Evolutionary conservation across 2,113 vertebrate species (phyloP).

Genomic region (Urocolius indicus): DNA sequence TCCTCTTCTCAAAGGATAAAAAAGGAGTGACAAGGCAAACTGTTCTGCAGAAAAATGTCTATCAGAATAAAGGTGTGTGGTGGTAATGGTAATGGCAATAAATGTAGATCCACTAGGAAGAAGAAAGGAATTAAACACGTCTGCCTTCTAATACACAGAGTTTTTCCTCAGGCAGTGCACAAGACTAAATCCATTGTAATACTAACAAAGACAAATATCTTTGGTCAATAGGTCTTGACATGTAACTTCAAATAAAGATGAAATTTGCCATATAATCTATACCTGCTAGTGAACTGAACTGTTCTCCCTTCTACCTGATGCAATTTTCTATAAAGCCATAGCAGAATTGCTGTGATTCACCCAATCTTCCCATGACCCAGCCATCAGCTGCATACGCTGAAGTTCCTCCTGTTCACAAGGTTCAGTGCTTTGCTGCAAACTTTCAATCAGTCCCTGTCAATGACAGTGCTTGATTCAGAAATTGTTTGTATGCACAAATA

Average conservation of each 20-base stretch:
- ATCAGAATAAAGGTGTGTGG: not conserved
- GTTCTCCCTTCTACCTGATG: not conserved
- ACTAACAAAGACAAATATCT: not conserved
- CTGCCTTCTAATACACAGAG: not conserved
- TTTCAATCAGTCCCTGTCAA: not conserved
- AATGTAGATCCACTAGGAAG: not conserved
- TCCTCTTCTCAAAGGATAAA: not conserved
- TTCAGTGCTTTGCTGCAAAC: not conserved
- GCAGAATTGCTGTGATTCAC: not conserved
- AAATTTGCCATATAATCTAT: not conserved
- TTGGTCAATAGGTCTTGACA: not conserved
- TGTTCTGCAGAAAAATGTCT: not conserved
- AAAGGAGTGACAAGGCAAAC: constrained; percentile 4
- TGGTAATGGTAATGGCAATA: not conserved
- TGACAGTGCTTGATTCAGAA: not conserved
- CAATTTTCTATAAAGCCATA: not conserved
- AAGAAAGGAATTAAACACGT: not conserved
- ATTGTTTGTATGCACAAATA: not conserved
- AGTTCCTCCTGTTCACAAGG: not conserved
- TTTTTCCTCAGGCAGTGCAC: not conserved
- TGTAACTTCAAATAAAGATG: constrained; percentile 15
- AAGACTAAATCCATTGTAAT: not conserved
- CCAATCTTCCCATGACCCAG: not conserved
- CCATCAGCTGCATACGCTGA: not conserved
- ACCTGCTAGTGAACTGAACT: not conserved